phyloP scores from a whole-genome alignment of 2,797 vertebrate species.

The Hippocampus kuda region DNA sequence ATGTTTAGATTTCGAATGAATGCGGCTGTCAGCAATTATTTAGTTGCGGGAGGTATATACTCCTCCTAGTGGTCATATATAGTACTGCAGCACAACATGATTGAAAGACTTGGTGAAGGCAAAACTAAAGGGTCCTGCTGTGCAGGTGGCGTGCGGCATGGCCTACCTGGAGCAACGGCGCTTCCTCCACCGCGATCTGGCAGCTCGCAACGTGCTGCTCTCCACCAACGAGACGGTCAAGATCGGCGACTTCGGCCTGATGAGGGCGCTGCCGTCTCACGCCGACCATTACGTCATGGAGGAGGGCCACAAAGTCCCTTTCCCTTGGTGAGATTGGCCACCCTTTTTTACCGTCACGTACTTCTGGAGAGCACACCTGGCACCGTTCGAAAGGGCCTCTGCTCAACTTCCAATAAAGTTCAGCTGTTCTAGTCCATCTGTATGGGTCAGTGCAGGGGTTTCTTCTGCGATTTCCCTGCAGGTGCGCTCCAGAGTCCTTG shows the following conservation, averaged over 20 bases:
- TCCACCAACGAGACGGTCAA: slow-evolving; percentile 88
- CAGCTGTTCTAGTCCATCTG: not conserved
- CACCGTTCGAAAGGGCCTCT: too few relatives aligned
- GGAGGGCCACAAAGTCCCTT: slow-evolving; percentile 95
- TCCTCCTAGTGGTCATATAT: too few relatives aligned
- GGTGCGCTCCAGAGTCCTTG: slow-evolving; percentile 95
- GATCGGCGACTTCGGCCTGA: slow-evolving; percentile 94
- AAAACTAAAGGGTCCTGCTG: too few relatives aligned
- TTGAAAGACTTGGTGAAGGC: too few relatives aligned
- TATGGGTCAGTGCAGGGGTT: not conserved
- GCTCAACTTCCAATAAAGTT: too few relatives aligned
- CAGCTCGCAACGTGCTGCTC: slow-evolving; percentile 89
- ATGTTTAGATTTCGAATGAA: not conserved
- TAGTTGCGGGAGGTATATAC: not conserved
- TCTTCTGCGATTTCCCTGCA: slow-evolving; percentile 33
- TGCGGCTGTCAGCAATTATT: not conserved
- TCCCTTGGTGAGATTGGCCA: slow-evolving; percentile 77
- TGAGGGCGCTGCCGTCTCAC: slow-evolving; percentile 91
- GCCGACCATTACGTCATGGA: slow-evolving; percentile 97
- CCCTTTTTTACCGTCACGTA: too few relatives aligned
- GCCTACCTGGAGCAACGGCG: slow-evolving; percentile 91
- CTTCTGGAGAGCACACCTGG: too few relatives aligned
- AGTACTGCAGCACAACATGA: too few relatives aligned
- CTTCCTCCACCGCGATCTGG: slow-evolving; percentile 92
- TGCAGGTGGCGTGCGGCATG: slow-evolving; percentile 92